These are phyloP conservation scores for Saturnia pavonia DNA, from an alignment of 2,888 invertebrate species.

Conservation along the genomic window DNA sequence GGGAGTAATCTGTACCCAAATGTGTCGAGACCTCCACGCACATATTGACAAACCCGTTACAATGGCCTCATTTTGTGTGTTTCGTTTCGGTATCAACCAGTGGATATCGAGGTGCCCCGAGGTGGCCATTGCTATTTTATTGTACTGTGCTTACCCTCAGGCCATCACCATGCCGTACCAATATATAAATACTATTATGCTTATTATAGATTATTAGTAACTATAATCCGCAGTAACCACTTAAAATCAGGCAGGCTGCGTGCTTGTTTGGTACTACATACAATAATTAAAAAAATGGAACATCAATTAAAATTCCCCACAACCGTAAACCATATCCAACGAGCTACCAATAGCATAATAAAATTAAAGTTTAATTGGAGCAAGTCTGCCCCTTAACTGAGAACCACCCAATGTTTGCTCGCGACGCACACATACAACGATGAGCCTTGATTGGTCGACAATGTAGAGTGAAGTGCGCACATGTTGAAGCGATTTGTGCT, in stretches of 20 bases:
- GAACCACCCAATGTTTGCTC: constrained; percentile 38
- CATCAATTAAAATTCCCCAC: constrained; percentile 13
- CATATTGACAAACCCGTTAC: too few relatives aligned
- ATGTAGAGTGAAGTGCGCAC: constrained; percentile 16
- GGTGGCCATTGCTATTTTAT: too few relatives aligned
- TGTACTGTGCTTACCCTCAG: too few relatives aligned
- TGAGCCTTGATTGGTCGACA: constrained; percentile 43
- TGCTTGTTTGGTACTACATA: background rate
- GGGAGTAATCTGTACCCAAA: too few relatives aligned
- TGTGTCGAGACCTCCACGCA: too few relatives aligned
- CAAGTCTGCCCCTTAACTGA: constrained; percentile 30
- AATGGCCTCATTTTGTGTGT: too few relatives aligned
- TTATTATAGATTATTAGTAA: too few relatives aligned
- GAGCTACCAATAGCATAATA: constrained; percentile 47
- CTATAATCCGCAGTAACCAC: too few relatives aligned
- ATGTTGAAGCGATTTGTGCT: constrained; percentile 46
- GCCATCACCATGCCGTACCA: too few relatives aligned
- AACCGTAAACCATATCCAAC: constrained; percentile 21
- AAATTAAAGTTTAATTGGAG: constrained; percentile 52
- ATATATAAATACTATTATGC: too few relatives aligned
- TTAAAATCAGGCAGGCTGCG: background rate
- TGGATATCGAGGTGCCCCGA: too few relatives aligned
- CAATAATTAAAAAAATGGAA: background rate
- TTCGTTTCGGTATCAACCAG: too few relatives aligned
- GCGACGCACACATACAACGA: constrained; percentile 43